Percentiles rank a stretch among this genome's conserved stretches.
Conservation (phyloP, 2,888 invertebrate species). For the Chesias legatella region DNA sequence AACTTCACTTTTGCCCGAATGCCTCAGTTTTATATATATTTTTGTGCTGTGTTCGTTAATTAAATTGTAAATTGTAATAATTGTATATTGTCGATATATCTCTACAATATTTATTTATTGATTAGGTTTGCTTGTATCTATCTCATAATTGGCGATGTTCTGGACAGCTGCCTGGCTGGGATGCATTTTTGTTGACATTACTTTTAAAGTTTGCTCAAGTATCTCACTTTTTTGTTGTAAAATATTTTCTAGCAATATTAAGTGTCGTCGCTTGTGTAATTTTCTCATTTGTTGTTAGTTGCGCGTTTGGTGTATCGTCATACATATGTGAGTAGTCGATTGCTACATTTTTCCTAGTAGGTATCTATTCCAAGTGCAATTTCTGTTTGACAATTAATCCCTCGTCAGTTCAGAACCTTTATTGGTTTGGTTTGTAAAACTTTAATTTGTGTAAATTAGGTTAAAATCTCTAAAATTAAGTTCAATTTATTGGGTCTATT, state of each 20-base stretch:
- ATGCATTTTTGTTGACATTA: constrained; percentile 55
- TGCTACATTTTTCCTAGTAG: neutral
- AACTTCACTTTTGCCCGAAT: constrained; percentile 20
- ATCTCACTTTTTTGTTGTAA: constrained; percentile 60
- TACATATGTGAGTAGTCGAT: constrained; percentile 1
- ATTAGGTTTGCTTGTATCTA: constrained; percentile 59
- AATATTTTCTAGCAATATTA: constrained; percentile 60
- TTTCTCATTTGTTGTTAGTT: constrained; percentile 21
- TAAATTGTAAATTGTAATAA: constrained; percentile 77
- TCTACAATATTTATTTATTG: constrained; percentile 77
- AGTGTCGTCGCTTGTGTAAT: constrained; percentile 45
- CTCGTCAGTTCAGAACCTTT: constrained; percentile 66
- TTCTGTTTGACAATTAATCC: constrained; percentile 40
- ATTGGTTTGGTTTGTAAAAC: constrained; percentile 59
- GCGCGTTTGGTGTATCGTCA: constrained; percentile 6
- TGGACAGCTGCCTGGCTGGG: constrained; percentile 69
- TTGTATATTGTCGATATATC: constrained; percentile 75
- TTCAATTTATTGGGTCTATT: constrained; percentile 61
- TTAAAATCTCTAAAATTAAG: constrained; percentile 47
- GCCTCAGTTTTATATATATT: constrained; percentile 40
- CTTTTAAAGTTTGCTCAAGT: constrained; percentile 69
- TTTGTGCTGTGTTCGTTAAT: constrained; percentile 80
- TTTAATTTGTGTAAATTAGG: constrained; percentile 39
- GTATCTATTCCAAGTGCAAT: constrained; percentile 20
- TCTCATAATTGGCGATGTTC: constrained; percentile 54